phyloP scores from a whole-genome alignment of 2,888 invertebrate genomes.

The Heliconius aoede region DNA sequence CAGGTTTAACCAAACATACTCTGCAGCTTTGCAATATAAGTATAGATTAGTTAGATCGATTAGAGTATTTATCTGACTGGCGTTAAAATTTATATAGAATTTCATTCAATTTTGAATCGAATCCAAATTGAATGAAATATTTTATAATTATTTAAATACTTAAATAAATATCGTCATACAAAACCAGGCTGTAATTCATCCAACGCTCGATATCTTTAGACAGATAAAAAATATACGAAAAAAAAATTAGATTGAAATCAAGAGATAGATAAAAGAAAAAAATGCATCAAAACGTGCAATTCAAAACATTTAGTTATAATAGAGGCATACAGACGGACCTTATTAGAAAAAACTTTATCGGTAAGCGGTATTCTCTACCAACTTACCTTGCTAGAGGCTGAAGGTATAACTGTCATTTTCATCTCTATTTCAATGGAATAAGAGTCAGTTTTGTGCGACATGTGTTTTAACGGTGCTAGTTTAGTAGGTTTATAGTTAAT shows the following conservation, averaged over 20 bases:
- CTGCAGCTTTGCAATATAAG: no score
- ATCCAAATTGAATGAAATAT: no score
- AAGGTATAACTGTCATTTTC: constrained; percentile 2
- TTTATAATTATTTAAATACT: no score
- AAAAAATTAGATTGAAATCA: background rate
- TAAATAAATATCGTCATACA: no score
- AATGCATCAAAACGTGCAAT: constrained; percentile 28
- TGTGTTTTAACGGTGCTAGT: constrained; percentile 50
- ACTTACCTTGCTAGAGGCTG: constrained; percentile 32
- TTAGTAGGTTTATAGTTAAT: constrained; percentile 73
- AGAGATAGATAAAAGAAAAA: background rate
- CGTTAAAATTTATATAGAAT: no score
- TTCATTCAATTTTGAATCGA: no score
- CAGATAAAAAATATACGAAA: background rate
- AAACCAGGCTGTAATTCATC: no score
- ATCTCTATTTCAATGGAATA: constrained; percentile 30
- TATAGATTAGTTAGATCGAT: no score
- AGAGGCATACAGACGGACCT: constrained; percentile 58
- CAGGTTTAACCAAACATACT: no score
- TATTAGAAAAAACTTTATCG: constrained; percentile 80
- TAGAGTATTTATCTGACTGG: no score
- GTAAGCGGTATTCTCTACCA: constrained; percentile 56
- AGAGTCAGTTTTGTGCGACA: constrained; percentile 39
- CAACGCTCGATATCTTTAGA: no score
- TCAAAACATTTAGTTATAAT: constrained; percentile 51